Conservation (phyloP, 2,888 invertebrate species). For the Xestoiulus laeticollis region DNA sequence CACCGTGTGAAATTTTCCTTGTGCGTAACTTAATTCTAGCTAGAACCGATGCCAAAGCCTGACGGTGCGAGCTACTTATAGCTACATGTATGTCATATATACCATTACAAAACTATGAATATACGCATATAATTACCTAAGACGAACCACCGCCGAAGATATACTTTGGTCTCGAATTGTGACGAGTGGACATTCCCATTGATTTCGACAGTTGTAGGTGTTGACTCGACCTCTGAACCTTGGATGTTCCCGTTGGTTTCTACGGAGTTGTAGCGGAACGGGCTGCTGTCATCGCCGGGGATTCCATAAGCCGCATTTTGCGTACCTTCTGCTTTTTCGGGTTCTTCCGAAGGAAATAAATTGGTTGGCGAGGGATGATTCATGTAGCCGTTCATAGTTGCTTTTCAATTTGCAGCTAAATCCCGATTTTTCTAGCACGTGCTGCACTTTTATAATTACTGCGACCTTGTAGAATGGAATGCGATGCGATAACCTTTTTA, state of each 20-base stretch:
- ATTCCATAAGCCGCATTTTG: constrained; percentile 1
- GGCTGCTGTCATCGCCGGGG: background rate
- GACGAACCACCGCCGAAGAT: constrained; percentile 25
- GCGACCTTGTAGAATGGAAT: background rate
- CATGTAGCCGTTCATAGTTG: background rate
- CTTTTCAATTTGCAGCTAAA: background rate
- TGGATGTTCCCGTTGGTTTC: background rate
- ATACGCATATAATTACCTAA: background rate
- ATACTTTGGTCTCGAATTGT: background rate
- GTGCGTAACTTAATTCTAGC: too few relatives aligned
- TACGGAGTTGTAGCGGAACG: background rate
- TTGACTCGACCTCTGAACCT: too few relatives aligned
- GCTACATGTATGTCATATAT: background rate
- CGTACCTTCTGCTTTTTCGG: background rate
- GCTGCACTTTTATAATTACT: background rate
- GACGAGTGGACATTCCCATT: background rate
- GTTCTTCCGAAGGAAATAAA: background rate
- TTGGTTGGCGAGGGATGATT: background rate
- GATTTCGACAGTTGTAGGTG: too few relatives aligned
- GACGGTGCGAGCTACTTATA: too few relatives aligned
- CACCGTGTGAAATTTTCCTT: too few relatives aligned
- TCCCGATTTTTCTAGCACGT: background rate
- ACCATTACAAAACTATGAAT: background rate
- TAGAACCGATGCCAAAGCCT: too few relatives aligned
- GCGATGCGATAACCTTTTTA: background rate